phyloP scores from a whole-genome alignment of 2,113 vertebrate genomes.

The Danio rerio region DNA sequence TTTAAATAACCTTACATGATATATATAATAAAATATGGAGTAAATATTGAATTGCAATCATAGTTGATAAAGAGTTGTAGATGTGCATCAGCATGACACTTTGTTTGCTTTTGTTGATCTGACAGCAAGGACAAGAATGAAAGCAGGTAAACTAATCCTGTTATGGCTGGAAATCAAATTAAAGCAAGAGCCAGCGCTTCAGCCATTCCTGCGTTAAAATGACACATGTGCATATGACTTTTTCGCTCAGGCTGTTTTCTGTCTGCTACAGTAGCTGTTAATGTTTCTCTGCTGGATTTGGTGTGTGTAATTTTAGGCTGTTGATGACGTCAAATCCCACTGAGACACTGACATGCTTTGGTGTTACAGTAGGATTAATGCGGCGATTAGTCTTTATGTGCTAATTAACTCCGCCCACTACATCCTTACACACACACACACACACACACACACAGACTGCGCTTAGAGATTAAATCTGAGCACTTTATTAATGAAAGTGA shows the following conservation, averaged over 20 bases:
- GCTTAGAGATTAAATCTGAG: constrained; percentile 51
- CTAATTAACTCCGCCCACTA: constrained; percentile 42
- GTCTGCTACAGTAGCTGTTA: neutral
- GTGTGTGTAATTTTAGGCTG: constrained; percentile 32
- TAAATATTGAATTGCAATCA: neutral
- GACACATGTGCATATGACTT: neutral
- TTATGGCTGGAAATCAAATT: constrained; percentile 44
- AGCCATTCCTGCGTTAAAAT: neutral
- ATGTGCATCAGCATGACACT: neutral
- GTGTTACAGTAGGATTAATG: constrained; percentile 55
- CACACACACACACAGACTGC: neutral
- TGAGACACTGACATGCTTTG: constrained; percentile 47
- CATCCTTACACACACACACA: constrained; percentile 30
- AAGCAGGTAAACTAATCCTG: constrained; percentile 39
- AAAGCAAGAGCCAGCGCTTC: constrained; percentile 8
- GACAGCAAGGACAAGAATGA: constrained; percentile 14
- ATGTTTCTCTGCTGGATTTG: neutral
- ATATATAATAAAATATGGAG: too few species aligned
- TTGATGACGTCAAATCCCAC: constrained; percentile 35
- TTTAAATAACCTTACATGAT: too few species aligned
- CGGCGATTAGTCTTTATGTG: constrained; percentile 53
- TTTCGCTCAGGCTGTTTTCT: neutral
- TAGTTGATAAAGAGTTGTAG: neutral
- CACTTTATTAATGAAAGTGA: constrained; percentile 21
- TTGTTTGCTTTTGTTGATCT: constrained; percentile 18